Conservation (phyloP, 2,113 vertebrate species). For the Aramus guarauna region DNA sequence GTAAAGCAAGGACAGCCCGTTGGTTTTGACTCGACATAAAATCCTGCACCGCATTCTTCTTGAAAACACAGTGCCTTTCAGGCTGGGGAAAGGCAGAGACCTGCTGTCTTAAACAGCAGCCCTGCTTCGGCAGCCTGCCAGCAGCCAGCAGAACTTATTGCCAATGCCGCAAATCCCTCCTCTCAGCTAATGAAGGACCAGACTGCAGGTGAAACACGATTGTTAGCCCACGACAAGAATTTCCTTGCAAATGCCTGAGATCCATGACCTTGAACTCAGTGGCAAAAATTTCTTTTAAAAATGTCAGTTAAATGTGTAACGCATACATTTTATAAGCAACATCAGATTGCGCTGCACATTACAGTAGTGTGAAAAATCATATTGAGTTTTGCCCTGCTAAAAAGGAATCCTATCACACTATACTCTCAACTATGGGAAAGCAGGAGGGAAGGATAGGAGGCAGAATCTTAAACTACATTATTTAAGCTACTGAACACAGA, state of each 20-base stretch:
- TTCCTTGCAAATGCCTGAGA: background rate
- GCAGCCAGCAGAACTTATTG: conserved; percentile 72
- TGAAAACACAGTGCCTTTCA: background rate
- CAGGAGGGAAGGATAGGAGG: background rate
- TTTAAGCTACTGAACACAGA: background rate
- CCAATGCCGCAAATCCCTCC: conserved; percentile 71
- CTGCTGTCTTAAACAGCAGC: conserved; percentile 52
- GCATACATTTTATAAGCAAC: background rate
- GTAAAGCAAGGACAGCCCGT: conserved; percentile 26
- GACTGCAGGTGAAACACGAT: conserved; percentile 66
- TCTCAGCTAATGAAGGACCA: conserved; percentile 62
- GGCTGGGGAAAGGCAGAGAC: conserved; percentile 5
- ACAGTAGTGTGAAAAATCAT: background rate
- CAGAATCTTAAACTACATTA: background rate
- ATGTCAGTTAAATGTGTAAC: background rate
- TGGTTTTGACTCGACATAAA: background rate
- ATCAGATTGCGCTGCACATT: background rate
- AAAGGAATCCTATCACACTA: background rate
- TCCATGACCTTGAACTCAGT: conserved; percentile 63
- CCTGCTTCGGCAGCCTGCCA: conserved; percentile 72
- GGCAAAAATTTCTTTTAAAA: background rate
- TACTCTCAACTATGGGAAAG: background rate
- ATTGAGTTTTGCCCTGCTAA: background rate
- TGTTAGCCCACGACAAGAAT: background rate
- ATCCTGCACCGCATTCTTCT: conserved; percentile 28